A percentile compares a stretch with the other conserved stretches of the same genome.
phyloP scores from a whole-genome alignment of 2,888 invertebrate species.

The Apodemia duryi region DNA sequence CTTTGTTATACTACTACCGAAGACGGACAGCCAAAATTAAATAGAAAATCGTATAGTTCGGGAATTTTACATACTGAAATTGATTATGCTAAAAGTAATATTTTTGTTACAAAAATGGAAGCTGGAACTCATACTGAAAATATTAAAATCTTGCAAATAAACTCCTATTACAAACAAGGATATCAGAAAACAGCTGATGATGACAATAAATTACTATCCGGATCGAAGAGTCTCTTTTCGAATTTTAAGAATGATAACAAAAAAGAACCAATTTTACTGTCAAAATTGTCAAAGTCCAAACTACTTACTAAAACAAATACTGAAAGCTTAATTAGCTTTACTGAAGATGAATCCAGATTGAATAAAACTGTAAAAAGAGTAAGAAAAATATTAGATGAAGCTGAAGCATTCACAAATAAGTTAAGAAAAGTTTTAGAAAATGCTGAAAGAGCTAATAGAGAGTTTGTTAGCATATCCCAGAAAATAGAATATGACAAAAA shows the following conservation, averaged over 20 bases:
- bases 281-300: not conserved
- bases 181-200: not conserved
- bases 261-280: not conserved
- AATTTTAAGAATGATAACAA: not conserved
- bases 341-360: not conserved
- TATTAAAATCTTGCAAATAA: not conserved
- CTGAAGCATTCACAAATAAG: not conserved
- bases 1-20: too few species aligned
- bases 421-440: not conserved
- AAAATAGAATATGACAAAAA: constrained; percentile 6
- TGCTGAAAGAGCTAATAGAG: not conserved
- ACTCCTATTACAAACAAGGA: not conserved
- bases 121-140: not conserved
- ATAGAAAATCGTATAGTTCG: not conserved
- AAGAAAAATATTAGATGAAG: not conserved
- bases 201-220: not conserved
- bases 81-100: not conserved
- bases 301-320: not conserved
- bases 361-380: not conserved
- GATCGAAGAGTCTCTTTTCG: not conserved
- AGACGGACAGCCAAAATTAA: not conserved
- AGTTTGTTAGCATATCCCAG: not conserved
- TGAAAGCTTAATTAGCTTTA: not conserved
- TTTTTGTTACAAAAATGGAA: not conserved
- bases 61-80: not conserved